Evolutionary conservation across 2,113 vertebrate genomes (phyloP).

Genomic region (Amphilophus citrinellus): DNA sequence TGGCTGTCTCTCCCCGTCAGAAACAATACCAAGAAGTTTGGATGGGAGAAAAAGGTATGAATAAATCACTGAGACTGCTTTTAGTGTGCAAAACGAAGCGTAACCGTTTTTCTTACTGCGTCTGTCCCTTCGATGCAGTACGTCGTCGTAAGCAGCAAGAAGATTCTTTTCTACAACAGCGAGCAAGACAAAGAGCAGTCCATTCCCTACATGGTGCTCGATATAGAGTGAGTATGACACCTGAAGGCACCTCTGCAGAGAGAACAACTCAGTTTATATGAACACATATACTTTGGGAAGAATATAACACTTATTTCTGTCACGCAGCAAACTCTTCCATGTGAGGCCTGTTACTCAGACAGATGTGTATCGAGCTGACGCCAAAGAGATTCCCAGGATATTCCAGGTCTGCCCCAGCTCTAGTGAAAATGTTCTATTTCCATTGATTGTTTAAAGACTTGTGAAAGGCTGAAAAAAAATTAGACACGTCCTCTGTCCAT

Average conservation of each 20-base stretch:
- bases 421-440: not conserved
- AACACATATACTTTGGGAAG: not conserved
- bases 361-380: conserved; percentile 96
- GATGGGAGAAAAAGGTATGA: conserved; percentile 95
- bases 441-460: not conserved
- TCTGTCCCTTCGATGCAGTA: conserved; percentile 81
- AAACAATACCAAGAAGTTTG: conserved; percentile 98
- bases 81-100: rapidly evolving
- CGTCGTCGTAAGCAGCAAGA: conserved; percentile 99
- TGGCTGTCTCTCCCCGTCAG: conserved; percentile 98
- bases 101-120: not conserved
- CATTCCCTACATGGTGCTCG: conserved; percentile 97
- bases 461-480: not conserved
- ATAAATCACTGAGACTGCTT: not conserved
- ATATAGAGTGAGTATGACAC: conserved; percentile 93
- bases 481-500: rapidly evolving
- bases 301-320: not conserved
- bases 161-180: conserved; percentile 98
- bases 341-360: conserved; percentile 98
- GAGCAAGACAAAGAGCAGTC: conserved; percentile 98
- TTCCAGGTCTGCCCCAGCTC: conserved; percentile 87
- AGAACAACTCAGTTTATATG: not conserved
- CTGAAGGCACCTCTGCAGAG: rapidly evolving
- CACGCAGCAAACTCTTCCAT: conserved; percentile 94
- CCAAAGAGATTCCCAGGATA: conserved; percentile 99